These are phyloP conservation scores for Sternotherus odoratus DNA, from an alignment of 2,797 vertebrate species.

Conservation along the genomic window DNA sequence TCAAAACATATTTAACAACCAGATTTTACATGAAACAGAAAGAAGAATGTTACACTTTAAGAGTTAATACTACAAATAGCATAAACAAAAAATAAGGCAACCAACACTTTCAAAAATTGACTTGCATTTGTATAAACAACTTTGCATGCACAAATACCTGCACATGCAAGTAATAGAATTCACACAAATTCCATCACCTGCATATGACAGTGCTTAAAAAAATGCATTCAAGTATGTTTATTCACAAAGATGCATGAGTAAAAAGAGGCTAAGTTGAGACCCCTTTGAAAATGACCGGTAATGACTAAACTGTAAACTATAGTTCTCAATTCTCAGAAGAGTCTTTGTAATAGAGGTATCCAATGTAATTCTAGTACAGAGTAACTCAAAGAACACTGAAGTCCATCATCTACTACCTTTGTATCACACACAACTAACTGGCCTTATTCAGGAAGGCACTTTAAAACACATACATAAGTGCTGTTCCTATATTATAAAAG, in stretches of 20 bases:
- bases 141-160: background rate
- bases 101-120: background rate
- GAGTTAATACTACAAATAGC: background rate
- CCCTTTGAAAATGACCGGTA: background rate
- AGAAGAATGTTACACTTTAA: background rate
- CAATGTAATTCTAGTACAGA: background rate
- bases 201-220: background rate
- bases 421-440: background rate
- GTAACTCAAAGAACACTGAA: background rate
- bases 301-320: background rate
- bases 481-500: background rate
- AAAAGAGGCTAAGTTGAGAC: background rate
- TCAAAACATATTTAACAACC: background rate
- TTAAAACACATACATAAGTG: background rate
- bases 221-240: background rate
- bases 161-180: background rate
- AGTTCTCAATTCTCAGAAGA: background rate
- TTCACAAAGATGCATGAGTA: background rate
- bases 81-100: background rate
- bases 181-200: background rate
- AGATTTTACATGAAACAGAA: background rate
- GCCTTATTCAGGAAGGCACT: background rate
- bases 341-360: background rate
- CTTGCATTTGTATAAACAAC: background rate
- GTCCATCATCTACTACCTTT: background rate